Evolutionary conservation across 2,113 vertebrate species (phyloP).

Genomic region (Actenoides lindsayi): DNA sequence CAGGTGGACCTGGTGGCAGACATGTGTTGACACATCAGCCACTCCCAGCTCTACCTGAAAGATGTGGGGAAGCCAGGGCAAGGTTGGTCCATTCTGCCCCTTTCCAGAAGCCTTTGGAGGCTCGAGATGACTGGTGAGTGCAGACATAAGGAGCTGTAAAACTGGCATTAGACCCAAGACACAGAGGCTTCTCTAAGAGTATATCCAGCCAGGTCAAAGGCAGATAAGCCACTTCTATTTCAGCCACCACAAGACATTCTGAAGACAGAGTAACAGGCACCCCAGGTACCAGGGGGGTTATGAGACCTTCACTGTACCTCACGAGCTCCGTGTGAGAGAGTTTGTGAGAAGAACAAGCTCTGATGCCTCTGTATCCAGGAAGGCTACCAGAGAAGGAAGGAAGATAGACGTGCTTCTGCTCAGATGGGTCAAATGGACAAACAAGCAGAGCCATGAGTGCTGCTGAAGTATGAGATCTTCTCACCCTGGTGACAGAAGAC

Average conservation of each 20-base stretch:
- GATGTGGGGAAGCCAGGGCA: not conserved
- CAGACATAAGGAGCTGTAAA: fast-evolving
- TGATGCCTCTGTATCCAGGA: not conserved
- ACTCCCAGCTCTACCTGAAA: not conserved
- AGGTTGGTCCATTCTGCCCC: not conserved
- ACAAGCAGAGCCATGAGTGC: not conserved
- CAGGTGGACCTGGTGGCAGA: not conserved
- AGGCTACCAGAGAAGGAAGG: not conserved
- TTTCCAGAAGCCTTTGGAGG: not conserved
- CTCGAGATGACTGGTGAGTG: not conserved
- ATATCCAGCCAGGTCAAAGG: not conserved
- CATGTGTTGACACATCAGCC: not conserved
- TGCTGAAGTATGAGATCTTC: not conserved
- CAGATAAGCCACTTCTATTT: not conserved
- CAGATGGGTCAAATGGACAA: not conserved
- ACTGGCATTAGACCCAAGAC: not conserved
- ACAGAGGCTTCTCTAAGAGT: not conserved
- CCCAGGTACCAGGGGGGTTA: not conserved
- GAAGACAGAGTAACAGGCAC: not conserved
- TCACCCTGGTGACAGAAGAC: not conserved
- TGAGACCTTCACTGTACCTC: not conserved
- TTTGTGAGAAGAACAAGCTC: not conserved
- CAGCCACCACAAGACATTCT: not conserved
- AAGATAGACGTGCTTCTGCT: not conserved
- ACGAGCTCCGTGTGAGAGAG: not conserved